Percentiles rank a stretch among this genome's conserved stretches.
phyloP scores from a whole-genome alignment of 2,797 vertebrate species.

The Hippocampus kuda region DNA sequence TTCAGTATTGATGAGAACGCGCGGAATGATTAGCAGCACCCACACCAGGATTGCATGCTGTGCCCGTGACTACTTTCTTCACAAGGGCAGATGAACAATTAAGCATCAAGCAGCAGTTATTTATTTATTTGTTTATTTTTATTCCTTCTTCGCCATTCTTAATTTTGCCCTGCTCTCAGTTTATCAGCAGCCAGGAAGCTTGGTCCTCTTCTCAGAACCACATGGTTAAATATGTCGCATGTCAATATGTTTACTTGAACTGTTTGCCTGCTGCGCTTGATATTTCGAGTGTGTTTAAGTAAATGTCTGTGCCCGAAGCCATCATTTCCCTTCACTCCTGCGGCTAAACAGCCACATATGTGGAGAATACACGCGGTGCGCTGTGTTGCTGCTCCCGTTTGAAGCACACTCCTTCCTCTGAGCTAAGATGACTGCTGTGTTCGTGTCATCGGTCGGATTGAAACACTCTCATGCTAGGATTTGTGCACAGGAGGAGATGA shows the following conservation, averaged over 20 bases:
- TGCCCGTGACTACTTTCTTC: slow-evolving; percentile 6
- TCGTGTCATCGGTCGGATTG: slow-evolving; percentile 25
- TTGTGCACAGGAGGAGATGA: background rate
- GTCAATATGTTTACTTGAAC: slow-evolving; percentile 25
- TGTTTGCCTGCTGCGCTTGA: slow-evolving; percentile 45
- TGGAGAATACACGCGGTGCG: slow-evolving; percentile 20
- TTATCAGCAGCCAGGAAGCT: slow-evolving; percentile 10
- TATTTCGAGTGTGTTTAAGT: slow-evolving; percentile 35
- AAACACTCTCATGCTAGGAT: slow-evolving; percentile 8
- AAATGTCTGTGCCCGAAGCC: slow-evolving; percentile 42
- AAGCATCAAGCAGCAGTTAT: slow-evolving; percentile 7
- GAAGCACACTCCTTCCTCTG: slow-evolving; percentile 23
- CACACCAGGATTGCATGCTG: slow-evolving; percentile 20
- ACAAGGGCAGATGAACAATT: slow-evolving; percentile 8
- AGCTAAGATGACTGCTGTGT: slow-evolving; percentile 24
- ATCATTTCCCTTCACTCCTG: slow-evolving; percentile 48
- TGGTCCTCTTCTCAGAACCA: slow-evolving; percentile 18
- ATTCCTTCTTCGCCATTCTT: background rate
- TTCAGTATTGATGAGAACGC: slow-evolving; percentile 42
- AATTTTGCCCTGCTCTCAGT: slow-evolving; percentile 17
- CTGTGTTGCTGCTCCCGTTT: slow-evolving; percentile 10
- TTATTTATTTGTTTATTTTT: background rate
- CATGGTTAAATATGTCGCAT: slow-evolving; percentile 25
- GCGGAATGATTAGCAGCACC: slow-evolving; percentile 33
- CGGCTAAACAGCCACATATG: slow-evolving; percentile 53